These are phyloP conservation scores for Tenebrio molitor DNA, from an alignment of 1,140 invertebrate species.

Conservation along the genomic window DNA sequence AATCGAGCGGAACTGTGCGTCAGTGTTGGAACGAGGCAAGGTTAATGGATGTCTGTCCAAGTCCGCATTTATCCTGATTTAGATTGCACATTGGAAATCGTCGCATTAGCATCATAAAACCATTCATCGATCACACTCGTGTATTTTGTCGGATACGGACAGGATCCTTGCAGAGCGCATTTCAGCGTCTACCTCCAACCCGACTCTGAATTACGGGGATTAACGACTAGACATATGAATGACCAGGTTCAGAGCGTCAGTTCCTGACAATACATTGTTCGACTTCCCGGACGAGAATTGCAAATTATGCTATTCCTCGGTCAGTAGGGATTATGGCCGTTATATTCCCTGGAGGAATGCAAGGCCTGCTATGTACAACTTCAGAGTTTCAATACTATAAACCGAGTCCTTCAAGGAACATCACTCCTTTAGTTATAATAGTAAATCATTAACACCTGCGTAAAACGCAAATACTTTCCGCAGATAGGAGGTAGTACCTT, in stretches of 20 bases:
- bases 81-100: slow-evolving; percentile 15
- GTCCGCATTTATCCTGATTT: slow-evolving; percentile 19
- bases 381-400: too few species aligned
- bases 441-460: too few species aligned
- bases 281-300: slow-evolving; percentile 22
- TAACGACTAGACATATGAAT: slow-evolving; percentile 10
- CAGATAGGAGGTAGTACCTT: too few species aligned
- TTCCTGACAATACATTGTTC: slow-evolving; percentile 26
- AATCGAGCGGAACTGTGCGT: slow-evolving; percentile 23
- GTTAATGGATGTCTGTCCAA: slow-evolving; percentile 24
- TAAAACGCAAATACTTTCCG: too few species aligned
- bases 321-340: too few species aligned
- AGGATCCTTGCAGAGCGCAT: slow-evolving; percentile 11
- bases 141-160: slow-evolving; percentile 24
- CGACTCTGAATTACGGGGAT: slow-evolving; percentile 11
- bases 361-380: too few species aligned
- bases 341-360: too few species aligned
- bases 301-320: too few species aligned
- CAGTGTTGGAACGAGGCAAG: slow-evolving; percentile 1
- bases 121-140: slow-evolving; percentile 25
- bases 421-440: too few species aligned
- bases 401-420: too few species aligned
- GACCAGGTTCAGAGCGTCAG: not conserved
- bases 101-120: slow-evolving; percentile 29
- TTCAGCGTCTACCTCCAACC: slow-evolving; percentile 19